Evolutionary conservation across 1,140 invertebrate species (phyloP).

Genomic region (Drosophila takahashii): DNA sequence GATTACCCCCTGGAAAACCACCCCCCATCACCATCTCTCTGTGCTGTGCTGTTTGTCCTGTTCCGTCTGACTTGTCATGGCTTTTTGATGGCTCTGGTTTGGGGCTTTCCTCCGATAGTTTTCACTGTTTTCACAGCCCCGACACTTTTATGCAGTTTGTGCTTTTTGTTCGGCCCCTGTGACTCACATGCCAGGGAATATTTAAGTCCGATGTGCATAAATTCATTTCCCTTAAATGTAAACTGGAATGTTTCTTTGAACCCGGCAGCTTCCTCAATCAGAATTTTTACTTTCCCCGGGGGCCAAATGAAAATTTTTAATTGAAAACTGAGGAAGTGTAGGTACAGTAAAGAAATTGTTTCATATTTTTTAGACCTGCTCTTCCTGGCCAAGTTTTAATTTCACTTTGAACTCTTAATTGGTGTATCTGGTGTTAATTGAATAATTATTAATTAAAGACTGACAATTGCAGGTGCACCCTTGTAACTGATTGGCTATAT

Average conservation of each 20-base stretch:
- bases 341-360: background rate
- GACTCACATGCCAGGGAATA: slow-evolving; percentile 21
- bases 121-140: slow-evolving; percentile 11
- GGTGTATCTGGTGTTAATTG: slow-evolving; percentile 35
- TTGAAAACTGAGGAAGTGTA: slow-evolving; percentile 13
- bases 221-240: slow-evolving; percentile 9
- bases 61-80: slow-evolving; percentile 50
- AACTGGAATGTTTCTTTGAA: slow-evolving; percentile 17
- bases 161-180: slow-evolving; percentile 8
- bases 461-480: slow-evolving; percentile 32
- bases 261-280: background rate
- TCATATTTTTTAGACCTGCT: background rate
- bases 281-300: background rate
- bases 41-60: slow-evolving; percentile 28
- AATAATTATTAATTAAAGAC: slow-evolving; percentile 38
- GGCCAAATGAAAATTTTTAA: slow-evolving; percentile 24
- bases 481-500: background rate
- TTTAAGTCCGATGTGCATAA: slow-evolving; percentile 3
- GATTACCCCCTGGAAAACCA: slow-evolving; percentile 25
- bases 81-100: slow-evolving; percentile 33
- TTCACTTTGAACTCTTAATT: slow-evolving; percentile 39
- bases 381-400: slow-evolving; percentile 2
- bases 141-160: slow-evolving; percentile 30
- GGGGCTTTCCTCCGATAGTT: slow-evolving; percentile 43
- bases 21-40: slow-evolving; percentile 1